A percentile compares a stretch with the other conserved stretches of the same genome.
Evolutionary conservation across 2,113 vertebrate species (phyloP).

Genomic region (Actinemys pallida): DNA sequence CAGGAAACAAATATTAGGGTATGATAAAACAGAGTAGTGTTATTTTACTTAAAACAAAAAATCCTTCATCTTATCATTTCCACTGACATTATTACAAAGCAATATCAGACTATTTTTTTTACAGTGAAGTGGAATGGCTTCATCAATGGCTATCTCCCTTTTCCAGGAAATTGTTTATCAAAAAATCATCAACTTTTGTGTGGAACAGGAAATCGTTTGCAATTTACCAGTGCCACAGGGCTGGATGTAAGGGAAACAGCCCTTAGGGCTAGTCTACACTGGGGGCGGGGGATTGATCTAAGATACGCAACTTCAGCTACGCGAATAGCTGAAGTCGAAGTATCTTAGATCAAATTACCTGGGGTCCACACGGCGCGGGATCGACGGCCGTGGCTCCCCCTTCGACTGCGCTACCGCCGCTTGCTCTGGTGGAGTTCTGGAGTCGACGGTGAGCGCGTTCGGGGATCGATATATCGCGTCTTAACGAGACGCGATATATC

Average conservation of each 20-base stretch:
- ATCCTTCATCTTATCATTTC: background rate
- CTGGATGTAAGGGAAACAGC: constrained; percentile 37
- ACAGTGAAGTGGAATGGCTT: background rate
- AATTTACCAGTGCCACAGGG: constrained; percentile 13
- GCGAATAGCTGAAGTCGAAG: too few species aligned
- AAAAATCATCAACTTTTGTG: constrained; percentile 30
- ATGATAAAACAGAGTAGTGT: background rate
- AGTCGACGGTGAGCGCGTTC: too few species aligned
- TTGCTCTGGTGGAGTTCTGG: too few species aligned
- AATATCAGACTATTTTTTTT: background rate
- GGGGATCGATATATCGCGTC: too few species aligned
- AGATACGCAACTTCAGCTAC: too few species aligned
- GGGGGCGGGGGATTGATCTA: too few species aligned
- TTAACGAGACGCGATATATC: too few species aligned
- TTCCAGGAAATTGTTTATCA: constrained; percentile 17
- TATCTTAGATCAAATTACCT: too few species aligned
- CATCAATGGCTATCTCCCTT: constrained; percentile 36
- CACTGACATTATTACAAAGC: background rate
- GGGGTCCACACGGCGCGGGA: too few species aligned
- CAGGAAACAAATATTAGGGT: background rate
- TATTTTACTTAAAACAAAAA: background rate
- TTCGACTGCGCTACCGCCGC: too few species aligned
- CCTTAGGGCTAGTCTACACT: background rate
- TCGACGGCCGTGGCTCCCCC: too few species aligned
- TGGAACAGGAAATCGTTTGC: constrained; percentile 26